These are phyloP conservation scores for Drosophila leonis DNA, from an alignment of 2,888 invertebrate species.

Conservation along the genomic window DNA sequence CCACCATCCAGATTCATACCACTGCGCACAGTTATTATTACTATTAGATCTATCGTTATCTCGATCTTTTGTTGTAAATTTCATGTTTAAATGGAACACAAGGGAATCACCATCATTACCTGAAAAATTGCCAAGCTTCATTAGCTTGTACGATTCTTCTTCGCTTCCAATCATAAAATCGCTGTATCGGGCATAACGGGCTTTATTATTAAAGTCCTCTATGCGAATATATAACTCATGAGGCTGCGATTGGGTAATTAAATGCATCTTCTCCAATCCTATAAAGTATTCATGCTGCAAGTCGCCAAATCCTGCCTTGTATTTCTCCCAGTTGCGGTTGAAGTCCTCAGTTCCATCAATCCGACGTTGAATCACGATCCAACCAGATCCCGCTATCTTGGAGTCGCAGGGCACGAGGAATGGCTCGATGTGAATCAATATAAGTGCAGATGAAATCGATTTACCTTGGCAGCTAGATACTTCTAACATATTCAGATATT, in stretches of 20 bases:
- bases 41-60: conserved; percentile 88
- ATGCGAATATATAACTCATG: conserved; percentile 88
- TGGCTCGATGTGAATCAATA: conserved; percentile 68
- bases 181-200: too few species aligned
- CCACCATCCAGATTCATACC: conserved; percentile 88
- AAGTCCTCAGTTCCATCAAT: conserved; percentile 89
- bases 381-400: conserved; percentile 87
- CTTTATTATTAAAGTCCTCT: conserved; percentile 87
- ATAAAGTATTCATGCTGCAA: conserved; percentile 90
- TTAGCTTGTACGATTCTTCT: conserved; percentile 87
- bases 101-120: conserved; percentile 89
- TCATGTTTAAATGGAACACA: conserved; percentile 88
- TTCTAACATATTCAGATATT: neutral
- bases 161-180: too few species aligned
- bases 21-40: neutral
- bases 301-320: conserved; percentile 89
- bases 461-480: neutral
- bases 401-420: conserved; percentile 87
- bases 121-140: conserved; percentile 88
- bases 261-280: conserved; percentile 88
- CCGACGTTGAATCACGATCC: conserved; percentile 84
- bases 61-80: conserved; percentile 88
- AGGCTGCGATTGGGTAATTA: conserved; percentile 72
- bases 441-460: neutral
- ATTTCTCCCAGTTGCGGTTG: conserved; percentile 88